A percentile compares a stretch with the other conserved stretches of the same genome.
phyloP scores from a whole-genome alignment of 2,113 vertebrate species.

The Oryzias celebensis region DNA sequence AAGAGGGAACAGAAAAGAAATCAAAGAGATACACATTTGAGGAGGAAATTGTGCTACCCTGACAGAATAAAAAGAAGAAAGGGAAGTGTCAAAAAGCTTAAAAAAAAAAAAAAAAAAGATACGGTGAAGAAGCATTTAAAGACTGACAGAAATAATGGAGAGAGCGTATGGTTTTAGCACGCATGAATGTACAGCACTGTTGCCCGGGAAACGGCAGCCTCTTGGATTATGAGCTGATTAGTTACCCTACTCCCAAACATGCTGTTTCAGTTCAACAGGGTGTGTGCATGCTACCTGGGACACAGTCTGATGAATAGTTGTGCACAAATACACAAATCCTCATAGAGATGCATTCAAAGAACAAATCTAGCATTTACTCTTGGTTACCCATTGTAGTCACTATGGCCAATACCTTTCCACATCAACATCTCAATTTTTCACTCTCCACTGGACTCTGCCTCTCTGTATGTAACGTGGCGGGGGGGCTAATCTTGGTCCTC shows the following conservation, averaged over 20 bases:
- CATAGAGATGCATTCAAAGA: slow-evolving; percentile 27
- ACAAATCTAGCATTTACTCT: slow-evolving; percentile 48
- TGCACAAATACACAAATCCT: slow-evolving; percentile 15
- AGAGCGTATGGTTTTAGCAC: slow-evolving; percentile 60
- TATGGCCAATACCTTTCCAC: slow-evolving; percentile 52
- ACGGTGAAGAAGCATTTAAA: slow-evolving; percentile 33
- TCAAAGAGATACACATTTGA: slow-evolving; percentile 29
- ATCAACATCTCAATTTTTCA: slow-evolving; percentile 67
- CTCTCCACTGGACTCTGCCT: slow-evolving; percentile 43
- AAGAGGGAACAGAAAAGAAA: slow-evolving; percentile 10
- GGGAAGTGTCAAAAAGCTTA: slow-evolving; percentile 7
- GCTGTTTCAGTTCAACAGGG: slow-evolving; percentile 48
- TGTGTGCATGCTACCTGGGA: slow-evolving; percentile 56
- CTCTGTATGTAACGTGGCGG: slow-evolving; percentile 53
- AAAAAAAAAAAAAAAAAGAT: slow-evolving; percentile 1
- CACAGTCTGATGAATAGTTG: slow-evolving; percentile 49
- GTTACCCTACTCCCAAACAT: slow-evolving; percentile 48
- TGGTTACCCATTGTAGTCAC: slow-evolving; percentile 49
- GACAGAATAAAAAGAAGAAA: slow-evolving; percentile 23
- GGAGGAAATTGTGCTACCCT: slow-evolving; percentile 25
- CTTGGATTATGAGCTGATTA: slow-evolving; percentile 77
- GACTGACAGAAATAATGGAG: slow-evolving; percentile 48
- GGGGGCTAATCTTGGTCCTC: slow-evolving; percentile 74
- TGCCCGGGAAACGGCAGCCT: slow-evolving; percentile 69
- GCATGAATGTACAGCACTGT: slow-evolving; percentile 70